These are phyloP conservation scores for Lasioglossum oenotherae DNA, from an alignment of 2,888 invertebrate genomes.

Conservation along the genomic window DNA sequence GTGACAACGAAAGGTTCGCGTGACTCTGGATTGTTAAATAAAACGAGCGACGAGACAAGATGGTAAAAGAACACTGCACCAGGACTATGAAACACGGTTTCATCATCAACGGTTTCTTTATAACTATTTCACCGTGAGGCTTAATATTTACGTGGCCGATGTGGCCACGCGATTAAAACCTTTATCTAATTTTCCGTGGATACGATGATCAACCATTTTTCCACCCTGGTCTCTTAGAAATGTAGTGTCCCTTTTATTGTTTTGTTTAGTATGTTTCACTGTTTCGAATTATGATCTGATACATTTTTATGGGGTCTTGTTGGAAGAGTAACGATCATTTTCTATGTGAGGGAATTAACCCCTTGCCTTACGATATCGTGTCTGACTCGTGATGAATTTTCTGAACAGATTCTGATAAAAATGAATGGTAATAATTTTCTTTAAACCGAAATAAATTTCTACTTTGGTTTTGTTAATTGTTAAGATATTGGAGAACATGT, in stretches of 20 bases:
- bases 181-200: slow-evolving; percentile 2
- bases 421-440: too few species aligned
- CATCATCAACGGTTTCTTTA: neutral
- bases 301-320: neutral
- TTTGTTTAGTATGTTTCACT: neutral
- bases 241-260: neutral
- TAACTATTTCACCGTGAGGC: too few species aligned
- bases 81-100: neutral
- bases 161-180: neutral
- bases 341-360: neutral
- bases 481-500: too few species aligned
- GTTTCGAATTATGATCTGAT: neutral
- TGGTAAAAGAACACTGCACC: neutral
- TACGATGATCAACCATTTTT: neutral
- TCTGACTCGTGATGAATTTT: too few species aligned
- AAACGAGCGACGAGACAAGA: neutral
- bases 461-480: too few species aligned
- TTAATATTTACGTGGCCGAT: neutral
- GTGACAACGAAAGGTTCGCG: slow-evolving; percentile 43
- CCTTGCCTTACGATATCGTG: too few species aligned
- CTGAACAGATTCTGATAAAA: too few species aligned
- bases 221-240: neutral
- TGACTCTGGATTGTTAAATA: slow-evolving; percentile 16
- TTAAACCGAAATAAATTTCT: too few species aligned
- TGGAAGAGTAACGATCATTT: neutral